Percentiles rank a stretch among this genome's conserved stretches.
phyloP scores from a whole-genome alignment of 2,113 vertebrate genomes.

The Cephalopterus ornatus region DNA sequence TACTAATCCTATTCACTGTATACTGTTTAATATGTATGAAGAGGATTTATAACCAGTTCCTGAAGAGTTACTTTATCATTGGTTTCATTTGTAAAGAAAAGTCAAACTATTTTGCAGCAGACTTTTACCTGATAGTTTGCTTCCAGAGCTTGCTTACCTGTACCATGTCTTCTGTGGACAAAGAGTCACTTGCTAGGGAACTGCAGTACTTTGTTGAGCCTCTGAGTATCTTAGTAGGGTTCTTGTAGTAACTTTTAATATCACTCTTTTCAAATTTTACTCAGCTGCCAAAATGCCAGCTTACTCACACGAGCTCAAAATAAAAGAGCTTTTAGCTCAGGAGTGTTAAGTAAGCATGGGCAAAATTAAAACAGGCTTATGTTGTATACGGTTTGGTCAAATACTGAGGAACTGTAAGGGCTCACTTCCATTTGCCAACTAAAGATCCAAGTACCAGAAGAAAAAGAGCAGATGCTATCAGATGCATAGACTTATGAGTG shows the following conservation, averaged over 20 bases:
- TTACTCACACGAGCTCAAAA: slow-evolving; percentile 34
- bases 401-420: slow-evolving; percentile 7
- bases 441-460: not conserved
- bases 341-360: not conserved
- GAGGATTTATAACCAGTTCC: slow-evolving; percentile 56
- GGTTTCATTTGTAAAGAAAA: slow-evolving; percentile 57
- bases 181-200: not conserved
- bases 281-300: slow-evolving; percentile 38
- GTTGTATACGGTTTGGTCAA: not conserved
- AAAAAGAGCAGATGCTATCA: not conserved
- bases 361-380: not conserved
- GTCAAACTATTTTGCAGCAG: not conserved
- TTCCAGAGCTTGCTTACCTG: not conserved
- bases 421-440: not conserved
- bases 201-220: not conserved
- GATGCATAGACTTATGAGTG: not conserved
- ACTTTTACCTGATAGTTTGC: not conserved
- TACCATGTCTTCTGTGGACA: not conserved
- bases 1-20: slow-evolving; percentile 65
- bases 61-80: slow-evolving; percentile 65
- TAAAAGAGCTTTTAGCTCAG: slow-evolving; percentile 35
- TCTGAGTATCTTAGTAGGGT: not conserved
- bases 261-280: not conserved
- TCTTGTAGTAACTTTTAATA: not conserved
- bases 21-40: slow-evolving; percentile 64